Conservation (phyloP, 2,888 invertebrate genomes). For the Periphyllus acericola region DNA sequence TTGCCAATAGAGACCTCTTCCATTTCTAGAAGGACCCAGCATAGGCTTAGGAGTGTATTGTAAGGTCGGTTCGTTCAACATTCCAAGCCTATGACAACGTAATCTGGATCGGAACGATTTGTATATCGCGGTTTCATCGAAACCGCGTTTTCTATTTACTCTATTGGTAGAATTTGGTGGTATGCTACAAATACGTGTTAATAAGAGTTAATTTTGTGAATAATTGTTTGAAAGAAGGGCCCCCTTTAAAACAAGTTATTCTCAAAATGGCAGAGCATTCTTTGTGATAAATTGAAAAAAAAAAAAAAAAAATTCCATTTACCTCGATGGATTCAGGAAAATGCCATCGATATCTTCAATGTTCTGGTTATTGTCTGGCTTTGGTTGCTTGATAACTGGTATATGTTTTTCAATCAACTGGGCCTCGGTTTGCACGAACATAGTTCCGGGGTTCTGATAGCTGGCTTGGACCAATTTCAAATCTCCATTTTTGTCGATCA, state of each 20-base stretch:
- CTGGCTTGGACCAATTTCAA: constrained; percentile 73
- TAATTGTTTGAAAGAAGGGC: neutral
- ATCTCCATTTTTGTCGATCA: constrained; percentile 74
- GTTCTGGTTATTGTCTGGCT: constrained; percentile 41
- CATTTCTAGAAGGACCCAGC: constrained; percentile 88
- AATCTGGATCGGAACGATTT: constrained; percentile 69
- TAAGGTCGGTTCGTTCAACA: constrained; percentile 69
- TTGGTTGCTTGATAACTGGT: constrained; percentile 50
- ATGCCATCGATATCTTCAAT: constrained; percentile 51
- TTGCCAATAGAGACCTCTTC: constrained; percentile 83
- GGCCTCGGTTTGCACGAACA: constrained; percentile 63
- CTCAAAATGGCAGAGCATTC: no score
- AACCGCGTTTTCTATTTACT: constrained; percentile 51
- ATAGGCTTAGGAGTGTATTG: constrained; percentile 94
- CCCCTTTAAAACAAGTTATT: no score
- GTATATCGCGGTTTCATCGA: constrained; percentile 66
- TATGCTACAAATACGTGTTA: constrained; percentile 11
- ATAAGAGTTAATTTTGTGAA: neutral
- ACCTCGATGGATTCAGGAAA: constrained; percentile 51
- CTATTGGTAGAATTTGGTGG: constrained; percentile 32
- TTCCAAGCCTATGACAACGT: constrained; percentile 69
- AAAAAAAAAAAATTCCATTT: neutral
- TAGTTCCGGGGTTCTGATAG: constrained; percentile 63
- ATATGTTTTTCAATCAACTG: constrained; percentile 63
- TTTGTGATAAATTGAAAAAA: no score